Percentiles rank a stretch among this genome's conserved stretches.
These are phyloP conservation scores for Mycteria americana DNA, from an alignment of 2,797 vertebrate species.

Conservation along the genomic window DNA sequence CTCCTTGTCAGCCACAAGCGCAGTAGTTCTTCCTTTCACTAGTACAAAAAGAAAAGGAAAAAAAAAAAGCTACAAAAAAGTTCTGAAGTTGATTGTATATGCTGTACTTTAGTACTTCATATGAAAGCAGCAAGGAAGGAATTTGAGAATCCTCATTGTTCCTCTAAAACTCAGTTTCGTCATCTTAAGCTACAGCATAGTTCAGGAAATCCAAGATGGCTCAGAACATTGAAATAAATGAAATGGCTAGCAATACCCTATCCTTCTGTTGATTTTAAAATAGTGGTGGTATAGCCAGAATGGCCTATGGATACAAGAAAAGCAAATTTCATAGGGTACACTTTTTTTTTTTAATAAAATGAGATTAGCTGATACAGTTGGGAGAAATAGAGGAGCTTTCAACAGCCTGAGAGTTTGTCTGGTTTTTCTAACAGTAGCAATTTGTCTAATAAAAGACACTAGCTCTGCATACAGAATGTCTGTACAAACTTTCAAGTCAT, in stretches of 20 bases:
- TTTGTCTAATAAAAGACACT: not conserved
- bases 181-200: not conserved
- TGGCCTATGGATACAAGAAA: not conserved
- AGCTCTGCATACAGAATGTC: not conserved
- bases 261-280: not conserved
- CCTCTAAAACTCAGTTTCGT: not conserved
- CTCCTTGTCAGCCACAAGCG: not conserved
- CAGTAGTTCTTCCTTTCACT: not conserved
- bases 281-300: not conserved
- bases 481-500: not conserved
- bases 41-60: not conserved
- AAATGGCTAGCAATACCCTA: not conserved
- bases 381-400: not conserved
- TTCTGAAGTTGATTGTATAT: not conserved
- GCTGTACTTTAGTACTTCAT: not conserved
- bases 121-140: not conserved
- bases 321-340: not conserved
- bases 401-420: not conserved
- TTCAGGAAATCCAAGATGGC: not conserved
- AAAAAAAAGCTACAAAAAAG: not conserved
- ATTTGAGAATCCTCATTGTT: not conserved
- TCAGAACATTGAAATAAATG: not conserved
- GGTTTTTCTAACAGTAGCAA: not conserved
- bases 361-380: not conserved
- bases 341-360: not conserved